Evolutionary conservation across 2,888 invertebrate genomes (phyloP).

Genomic region (Lasioglossum leucozonium): DNA sequence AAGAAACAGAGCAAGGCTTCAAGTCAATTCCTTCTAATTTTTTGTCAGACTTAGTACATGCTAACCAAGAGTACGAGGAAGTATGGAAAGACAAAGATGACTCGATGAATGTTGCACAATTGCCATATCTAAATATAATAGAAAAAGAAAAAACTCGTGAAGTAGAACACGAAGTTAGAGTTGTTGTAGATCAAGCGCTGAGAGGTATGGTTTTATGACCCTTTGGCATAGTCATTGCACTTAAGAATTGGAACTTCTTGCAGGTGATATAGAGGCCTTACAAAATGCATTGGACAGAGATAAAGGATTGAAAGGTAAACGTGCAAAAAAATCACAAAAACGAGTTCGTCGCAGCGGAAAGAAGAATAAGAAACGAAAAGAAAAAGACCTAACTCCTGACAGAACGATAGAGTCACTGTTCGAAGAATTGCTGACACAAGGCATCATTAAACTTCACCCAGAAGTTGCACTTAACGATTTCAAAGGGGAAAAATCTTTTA

Average conservation of each 20-base stretch:
- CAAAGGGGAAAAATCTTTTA: constrained; percentile 92
- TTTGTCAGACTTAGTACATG: constrained; percentile 89
- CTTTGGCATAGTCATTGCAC: neutral
- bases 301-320: constrained; percentile 90
- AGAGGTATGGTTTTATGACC: constrained; percentile 83
- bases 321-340: constrained; percentile 91
- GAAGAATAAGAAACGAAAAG: constrained; percentile 96
- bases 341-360: constrained; percentile 92
- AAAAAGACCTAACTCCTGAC: constrained; percentile 97
- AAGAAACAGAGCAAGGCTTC: constrained; percentile 88
- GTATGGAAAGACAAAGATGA: constrained; percentile 94
- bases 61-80: constrained; percentile 92
- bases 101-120: constrained; percentile 89
- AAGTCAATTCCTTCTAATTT: constrained; percentile 90
- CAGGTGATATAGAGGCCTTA: constrained; percentile 86
- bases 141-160: constrained; percentile 92
- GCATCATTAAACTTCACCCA: constrained; percentile 93
- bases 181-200: constrained; percentile 92
- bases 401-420: constrained; percentile 95
- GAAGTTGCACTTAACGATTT: constrained; percentile 89
- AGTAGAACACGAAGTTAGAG: constrained; percentile 93
- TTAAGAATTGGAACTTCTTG: constrained; percentile 3
- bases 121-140: constrained; percentile 93
- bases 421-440: constrained; percentile 95
- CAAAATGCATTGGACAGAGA: constrained; percentile 91